Base-by-base conservation (phyloP, 2,888 invertebrate species). In the Gisinianus flammeolus region DNA sequence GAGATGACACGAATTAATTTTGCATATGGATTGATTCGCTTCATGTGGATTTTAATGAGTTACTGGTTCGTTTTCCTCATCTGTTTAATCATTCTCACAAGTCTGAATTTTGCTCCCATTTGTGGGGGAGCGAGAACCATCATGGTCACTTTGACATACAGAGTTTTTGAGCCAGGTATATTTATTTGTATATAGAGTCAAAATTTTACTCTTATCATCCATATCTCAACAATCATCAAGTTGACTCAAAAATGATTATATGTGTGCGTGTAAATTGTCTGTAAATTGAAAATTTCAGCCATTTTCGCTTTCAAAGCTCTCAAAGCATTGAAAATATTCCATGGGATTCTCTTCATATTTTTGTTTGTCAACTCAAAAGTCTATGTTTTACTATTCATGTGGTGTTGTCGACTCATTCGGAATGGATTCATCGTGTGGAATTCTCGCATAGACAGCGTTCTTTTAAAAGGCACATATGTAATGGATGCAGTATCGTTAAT, bases 381-480 rank as follows among this genome's bases (percentile, higher is more conserved):
- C 26, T 54, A 71, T n/a, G 2, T 82, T 0, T 73, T 81, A 1
- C 78, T 83, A 19, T 81, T 82, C 33, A 62, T 83, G 10, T 83
- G 79, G 70, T 78, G 80, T 58, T 80, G 81, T 56, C 78, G 77
- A 71, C 73, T 82, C 10, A 56, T 83, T 5, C 73, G 30, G 44
- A 81, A 80, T 58, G 78, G 81, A 10, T 83, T 79, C 52, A 79
- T 70, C 8, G 80, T 72, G 0, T 82, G 82, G 82, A 83, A 83
- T 56, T 73, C 79, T 35, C 68, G 83, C 10, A 35, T 83, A 52
- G 83, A 82, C 44, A 69, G n/a, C 24, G 80, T 81, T 0, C 76
- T 82, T n/a, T 76, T 79, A 16, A 75, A 66, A 72, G 80, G 80
- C 76, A 31, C 16, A 5, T 3, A n/a, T 64, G 4, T 28, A 6